A percentile compares a stretch with the other conserved stretches of the same genome.
Conservation (phyloP, 2,888 invertebrate species). For the Agrotis clavis region DNA sequence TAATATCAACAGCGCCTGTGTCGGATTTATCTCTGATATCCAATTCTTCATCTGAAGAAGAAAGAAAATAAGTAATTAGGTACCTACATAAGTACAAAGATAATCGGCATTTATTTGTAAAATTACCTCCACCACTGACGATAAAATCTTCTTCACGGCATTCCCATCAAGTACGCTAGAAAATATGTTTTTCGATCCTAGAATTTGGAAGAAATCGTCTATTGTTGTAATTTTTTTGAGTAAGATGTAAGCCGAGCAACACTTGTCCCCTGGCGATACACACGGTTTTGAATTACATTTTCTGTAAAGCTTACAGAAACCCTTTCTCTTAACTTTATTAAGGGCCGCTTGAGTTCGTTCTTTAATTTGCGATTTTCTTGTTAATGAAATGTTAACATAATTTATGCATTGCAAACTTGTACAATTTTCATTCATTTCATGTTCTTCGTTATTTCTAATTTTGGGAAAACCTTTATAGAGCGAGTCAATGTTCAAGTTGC, state of each 20-base stretch:
- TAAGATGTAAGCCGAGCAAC: slow-evolving; percentile 67
- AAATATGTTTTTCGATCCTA: slow-evolving; percentile 78
- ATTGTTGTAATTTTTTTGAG: slow-evolving; percentile 78
- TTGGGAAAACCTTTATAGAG: slow-evolving; percentile 30
- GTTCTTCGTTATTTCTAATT: slow-evolving; percentile 2
- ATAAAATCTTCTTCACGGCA: slow-evolving; percentile 75
- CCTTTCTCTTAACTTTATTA: slow-evolving; percentile 66
- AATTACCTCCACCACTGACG: slow-evolving; percentile 78
- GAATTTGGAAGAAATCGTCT: slow-evolving; percentile 82
- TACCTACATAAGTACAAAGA: no score
- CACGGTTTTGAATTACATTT: slow-evolving; percentile 80
- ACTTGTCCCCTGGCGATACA: slow-evolving; percentile 57
- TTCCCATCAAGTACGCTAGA: slow-evolving; percentile 77
- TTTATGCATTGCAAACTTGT: slow-evolving; percentile 43
- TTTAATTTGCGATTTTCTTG: slow-evolving; percentile 11
- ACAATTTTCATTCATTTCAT: not conserved
- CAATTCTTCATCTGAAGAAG: slow-evolving; percentile 81
- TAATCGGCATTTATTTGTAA: not conserved
- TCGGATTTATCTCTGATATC: slow-evolving; percentile 80
- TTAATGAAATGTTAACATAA: slow-evolving; percentile 23
- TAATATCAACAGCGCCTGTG: slow-evolving; percentile 82
- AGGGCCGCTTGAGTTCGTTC: slow-evolving; percentile 7
- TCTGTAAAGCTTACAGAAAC: slow-evolving; percentile 75
- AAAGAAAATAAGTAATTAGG: no score
- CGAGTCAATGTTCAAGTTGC: slow-evolving; percentile 39